These are phyloP conservation scores for Hippoglossus hippoglossus DNA, from an alignment of 2,797 vertebrate species.

Conservation along the genomic window DNA sequence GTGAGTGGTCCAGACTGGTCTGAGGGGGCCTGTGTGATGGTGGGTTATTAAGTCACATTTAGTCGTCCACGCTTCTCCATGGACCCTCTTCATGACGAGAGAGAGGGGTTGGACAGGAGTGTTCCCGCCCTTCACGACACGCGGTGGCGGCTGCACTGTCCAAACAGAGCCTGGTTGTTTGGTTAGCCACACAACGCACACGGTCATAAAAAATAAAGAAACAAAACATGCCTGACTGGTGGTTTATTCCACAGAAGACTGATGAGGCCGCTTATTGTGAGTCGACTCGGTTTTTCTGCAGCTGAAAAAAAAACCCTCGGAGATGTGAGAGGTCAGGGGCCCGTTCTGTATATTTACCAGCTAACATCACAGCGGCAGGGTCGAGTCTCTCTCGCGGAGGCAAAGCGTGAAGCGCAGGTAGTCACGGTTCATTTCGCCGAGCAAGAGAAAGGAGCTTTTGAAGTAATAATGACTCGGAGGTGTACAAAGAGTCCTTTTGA, in stretches of 20 bases:
- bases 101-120: slow-evolving; percentile 17
- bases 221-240: background rate
- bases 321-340: background rate
- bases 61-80: slow-evolving; percentile 28
- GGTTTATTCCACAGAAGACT: slow-evolving; percentile 3
- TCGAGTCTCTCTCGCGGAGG: slow-evolving; percentile 8
- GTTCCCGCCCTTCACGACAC: slow-evolving; percentile 29
- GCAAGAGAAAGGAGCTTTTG: slow-evolving; percentile 41
- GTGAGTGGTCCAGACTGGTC: slow-evolving; percentile 17
- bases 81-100: slow-evolving; percentile 26
- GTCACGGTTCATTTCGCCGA: slow-evolving; percentile 45
- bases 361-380: slow-evolving; percentile 7
- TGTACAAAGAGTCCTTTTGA: slow-evolving; percentile 60
- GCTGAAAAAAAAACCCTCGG: slow-evolving; percentile 1
- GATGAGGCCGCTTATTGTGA: background rate
- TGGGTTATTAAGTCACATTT: slow-evolving; percentile 59
- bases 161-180: slow-evolving; percentile 65
- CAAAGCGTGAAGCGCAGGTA: slow-evolving; percentile 18
- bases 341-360: background rate
- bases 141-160: slow-evolving; percentile 25
- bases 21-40: slow-evolving; percentile 29
- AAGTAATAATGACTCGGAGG: slow-evolving; percentile 53
- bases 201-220: background rate
- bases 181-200: slow-evolving; percentile 40
- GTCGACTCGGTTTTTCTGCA: slow-evolving; percentile 10